Percentiles rank a stretch among this genome's conserved stretches.
These are phyloP conservation scores for Melierax canorus DNA, from an alignment of 2,113 vertebrate genomes.

Conservation along the genomic window DNA sequence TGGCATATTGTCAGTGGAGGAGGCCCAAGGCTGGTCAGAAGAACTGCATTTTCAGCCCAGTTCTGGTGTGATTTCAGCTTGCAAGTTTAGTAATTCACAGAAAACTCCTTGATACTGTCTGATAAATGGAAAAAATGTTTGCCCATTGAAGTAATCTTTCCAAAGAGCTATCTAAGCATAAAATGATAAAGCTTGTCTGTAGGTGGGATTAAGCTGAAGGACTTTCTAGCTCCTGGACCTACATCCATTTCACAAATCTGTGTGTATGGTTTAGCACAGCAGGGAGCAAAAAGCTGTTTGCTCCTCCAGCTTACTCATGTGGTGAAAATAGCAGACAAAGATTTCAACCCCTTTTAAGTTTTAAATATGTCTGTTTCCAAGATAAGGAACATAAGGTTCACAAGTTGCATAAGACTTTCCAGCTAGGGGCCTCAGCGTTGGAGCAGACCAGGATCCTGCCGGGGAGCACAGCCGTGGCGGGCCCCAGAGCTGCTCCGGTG, in stretches of 20 bases:
- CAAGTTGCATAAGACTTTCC: not conserved
- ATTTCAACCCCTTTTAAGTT: not conserved
- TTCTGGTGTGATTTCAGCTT: not conserved
- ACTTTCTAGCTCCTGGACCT: not conserved
- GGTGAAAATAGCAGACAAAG: not conserved
- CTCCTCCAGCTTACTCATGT: not conserved
- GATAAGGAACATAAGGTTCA: not conserved
- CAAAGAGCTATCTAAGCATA: not conserved
- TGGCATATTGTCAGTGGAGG: not conserved
- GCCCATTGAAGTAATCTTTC: not conserved
- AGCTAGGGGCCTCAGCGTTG: not conserved
- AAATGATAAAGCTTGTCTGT: not conserved
- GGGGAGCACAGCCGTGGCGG: rapidly evolving
- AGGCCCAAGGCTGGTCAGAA: not conserved
- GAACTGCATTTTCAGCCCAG: not conserved
- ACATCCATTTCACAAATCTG: not conserved
- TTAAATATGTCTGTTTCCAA: not conserved
- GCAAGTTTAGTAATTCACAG: not conserved
- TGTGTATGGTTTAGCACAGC: not conserved
- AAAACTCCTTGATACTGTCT: not conserved
- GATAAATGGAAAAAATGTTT: not conserved
- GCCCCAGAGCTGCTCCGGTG: not conserved
- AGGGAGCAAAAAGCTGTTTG: not conserved
- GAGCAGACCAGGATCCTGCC: not conserved
- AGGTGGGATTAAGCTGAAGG: not conserved